Percentiles rank a stretch among this genome's conserved stretches.
Conservation (phyloP, 2,888 invertebrate genomes). For the Melinaea menophilus region DNA sequence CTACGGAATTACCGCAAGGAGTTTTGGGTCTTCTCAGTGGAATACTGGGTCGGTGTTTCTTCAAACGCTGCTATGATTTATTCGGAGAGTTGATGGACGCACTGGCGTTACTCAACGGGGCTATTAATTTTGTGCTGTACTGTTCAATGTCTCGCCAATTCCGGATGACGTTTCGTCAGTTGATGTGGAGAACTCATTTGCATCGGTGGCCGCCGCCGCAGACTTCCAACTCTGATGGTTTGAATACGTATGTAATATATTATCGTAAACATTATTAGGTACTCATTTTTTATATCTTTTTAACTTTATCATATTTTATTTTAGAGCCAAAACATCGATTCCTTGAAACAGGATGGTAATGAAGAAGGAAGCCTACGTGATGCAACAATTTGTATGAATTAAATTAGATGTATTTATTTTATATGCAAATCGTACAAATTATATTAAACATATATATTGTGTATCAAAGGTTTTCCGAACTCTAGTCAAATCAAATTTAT, state of each 20-base stretch:
- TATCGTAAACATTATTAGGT: neutral
- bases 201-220: conserved; percentile 69
- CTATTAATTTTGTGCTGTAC: conserved; percentile 95
- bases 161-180: conserved; percentile 76
- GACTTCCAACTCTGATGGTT: conserved; percentile 79
- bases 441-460: too few species aligned
- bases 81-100: conserved; percentile 94
- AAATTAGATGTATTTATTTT: neutral
- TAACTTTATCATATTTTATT: conserved; percentile 35
- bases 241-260: conserved; percentile 78
- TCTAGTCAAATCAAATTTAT: too few species aligned
- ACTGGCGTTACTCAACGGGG: conserved; percentile 92
- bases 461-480: too few species aligned
- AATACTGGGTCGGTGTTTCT: conserved; percentile 82
- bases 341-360: conserved; percentile 70
- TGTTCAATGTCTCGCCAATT: conserved; percentile 97
- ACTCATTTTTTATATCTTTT: neutral
- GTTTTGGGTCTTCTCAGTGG: conserved; percentile 74
- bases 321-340: conserved; percentile 67
- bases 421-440: too few species aligned
- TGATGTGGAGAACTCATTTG: conserved; percentile 68
- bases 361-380: conserved; percentile 63
- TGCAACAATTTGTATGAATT: conserved; percentile 51
- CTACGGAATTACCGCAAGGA: conserved; percentile 93
- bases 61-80: conserved; percentile 86